Evolutionary conservation across 53 echinoderm and acorn worm genomes (phyloP).

Genomic region (Stichopus horrens): DNA sequence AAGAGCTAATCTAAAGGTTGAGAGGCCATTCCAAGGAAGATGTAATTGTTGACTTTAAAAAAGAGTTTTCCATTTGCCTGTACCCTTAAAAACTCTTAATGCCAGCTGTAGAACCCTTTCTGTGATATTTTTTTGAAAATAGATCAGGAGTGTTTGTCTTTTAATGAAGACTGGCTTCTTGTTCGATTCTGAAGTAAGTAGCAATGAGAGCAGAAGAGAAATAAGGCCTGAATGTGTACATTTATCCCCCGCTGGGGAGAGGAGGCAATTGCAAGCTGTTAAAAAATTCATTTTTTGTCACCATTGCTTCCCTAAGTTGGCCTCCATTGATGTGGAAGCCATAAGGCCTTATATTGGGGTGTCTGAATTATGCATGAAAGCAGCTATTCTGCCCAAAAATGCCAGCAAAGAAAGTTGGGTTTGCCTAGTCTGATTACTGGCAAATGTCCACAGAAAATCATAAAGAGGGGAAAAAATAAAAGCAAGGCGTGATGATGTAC

Average conservation of each 20-base stretch:
- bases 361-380: conserved; percentile 38
- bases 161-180: conserved; percentile 9
- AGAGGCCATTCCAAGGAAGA: conserved; percentile 19
- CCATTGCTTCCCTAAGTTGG: conserved; percentile 9
- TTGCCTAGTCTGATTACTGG: neutral
- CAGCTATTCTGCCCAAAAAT: neutral
- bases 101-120: neutral
- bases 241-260: neutral
- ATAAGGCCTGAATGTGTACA: neutral
- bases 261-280: conserved; percentile 29
- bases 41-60: neutral
- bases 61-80: neutral
- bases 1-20: conserved; percentile 14
- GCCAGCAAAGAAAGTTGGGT: neutral
- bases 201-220: neutral
- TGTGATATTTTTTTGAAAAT: neutral
- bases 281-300: conserved; percentile 34
- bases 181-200: neutral
- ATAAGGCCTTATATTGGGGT: conserved; percentile 26
- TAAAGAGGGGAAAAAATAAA: neutral
- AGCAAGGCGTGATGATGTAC: conserved; percentile 3
- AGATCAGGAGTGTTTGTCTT: neutral
- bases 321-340: conserved; percentile 41
- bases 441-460: neutral
- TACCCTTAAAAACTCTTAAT: neutral